Conservation (phyloP, 1,140 invertebrate genomes). For the Trichomalopsis sarcophagae region DNA sequence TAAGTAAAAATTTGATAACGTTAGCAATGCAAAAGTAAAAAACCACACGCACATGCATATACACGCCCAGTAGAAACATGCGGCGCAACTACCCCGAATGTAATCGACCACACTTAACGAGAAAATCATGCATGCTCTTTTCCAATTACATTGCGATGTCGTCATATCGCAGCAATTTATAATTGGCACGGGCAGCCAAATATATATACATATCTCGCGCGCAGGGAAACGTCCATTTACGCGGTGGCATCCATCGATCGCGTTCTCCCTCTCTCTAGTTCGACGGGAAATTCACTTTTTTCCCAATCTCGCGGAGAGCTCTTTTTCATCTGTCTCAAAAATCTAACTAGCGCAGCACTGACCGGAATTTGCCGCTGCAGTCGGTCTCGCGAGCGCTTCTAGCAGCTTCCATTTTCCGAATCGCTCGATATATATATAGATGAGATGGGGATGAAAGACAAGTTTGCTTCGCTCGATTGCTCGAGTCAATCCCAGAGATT, state of each 20-base stretch:
- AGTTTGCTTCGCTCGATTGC: neutral
- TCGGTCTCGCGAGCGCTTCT: neutral
- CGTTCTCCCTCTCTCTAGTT: neutral
- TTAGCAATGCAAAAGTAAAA: too few relatives aligned
- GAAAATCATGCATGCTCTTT: conserved; percentile 29
- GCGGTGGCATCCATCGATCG: neutral
- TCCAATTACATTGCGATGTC: conserved; percentile 35
- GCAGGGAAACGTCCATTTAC: conserved; percentile 1
- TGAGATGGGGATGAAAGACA: neutral
- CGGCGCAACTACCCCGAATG: neutral
- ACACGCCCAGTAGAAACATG: too few relatives aligned
- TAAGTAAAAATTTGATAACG: too few relatives aligned
- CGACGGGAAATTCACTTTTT: conserved; percentile 25
- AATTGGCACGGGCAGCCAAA: neutral
- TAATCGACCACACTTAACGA: conserved; percentile 25
- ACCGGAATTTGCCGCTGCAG: neutral
- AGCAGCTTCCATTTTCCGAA: neutral
- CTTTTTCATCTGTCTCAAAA: conserved; percentile 46
- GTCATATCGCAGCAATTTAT: neutral
- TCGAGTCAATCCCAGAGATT: neutral
- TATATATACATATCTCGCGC: neutral
- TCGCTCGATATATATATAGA: neutral
- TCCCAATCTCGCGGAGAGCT: conserved; percentile 32
- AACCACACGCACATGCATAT: neutral
- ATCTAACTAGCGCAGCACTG: neutral